phyloP scores from a whole-genome alignment of 2,797 vertebrate species.

The Megaceryle alcyon region DNA sequence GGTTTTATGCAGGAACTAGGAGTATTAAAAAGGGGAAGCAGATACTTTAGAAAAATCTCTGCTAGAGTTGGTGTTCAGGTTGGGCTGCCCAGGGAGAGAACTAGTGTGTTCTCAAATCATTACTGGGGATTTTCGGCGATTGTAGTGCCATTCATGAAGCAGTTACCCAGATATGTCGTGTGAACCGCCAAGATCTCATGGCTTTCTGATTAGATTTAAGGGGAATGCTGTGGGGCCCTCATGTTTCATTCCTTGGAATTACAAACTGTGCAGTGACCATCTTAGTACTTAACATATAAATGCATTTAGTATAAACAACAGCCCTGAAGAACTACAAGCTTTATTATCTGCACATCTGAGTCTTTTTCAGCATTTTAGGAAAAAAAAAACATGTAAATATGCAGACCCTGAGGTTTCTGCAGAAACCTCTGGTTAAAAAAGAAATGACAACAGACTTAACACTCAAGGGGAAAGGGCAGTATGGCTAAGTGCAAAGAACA shows the following conservation, averaged over 20 bases:
- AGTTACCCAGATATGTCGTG: background rate
- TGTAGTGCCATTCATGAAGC: conserved; percentile 26
- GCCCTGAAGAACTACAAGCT: background rate
- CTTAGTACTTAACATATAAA: conserved; percentile 31
- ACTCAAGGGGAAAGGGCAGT: conserved; percentile 28
- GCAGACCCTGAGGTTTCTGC: background rate
- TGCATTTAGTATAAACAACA: conserved; percentile 34
- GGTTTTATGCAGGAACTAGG: conserved; percentile 23
- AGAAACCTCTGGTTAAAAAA: conserved; percentile 37
- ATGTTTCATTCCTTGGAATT: conserved; percentile 32
- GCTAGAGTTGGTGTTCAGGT: conserved; percentile 15
- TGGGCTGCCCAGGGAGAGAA: conserved; percentile 44
- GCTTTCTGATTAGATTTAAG: conserved; percentile 43
- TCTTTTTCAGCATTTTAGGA: background rate
- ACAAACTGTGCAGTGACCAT: conserved; percentile 24
- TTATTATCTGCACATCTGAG: background rate
- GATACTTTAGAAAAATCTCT: conserved; percentile 53
- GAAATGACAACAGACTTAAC: conserved; percentile 5
- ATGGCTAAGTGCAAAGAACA: conserved; percentile 35
- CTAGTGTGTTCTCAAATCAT: background rate
- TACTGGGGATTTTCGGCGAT: conserved; percentile 28
- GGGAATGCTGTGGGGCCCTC: background rate
- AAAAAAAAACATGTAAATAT: background rate
- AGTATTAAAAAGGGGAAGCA: conserved; percentile 30
- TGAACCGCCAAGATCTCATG: conserved; percentile 23